Conservation (phyloP, 2,888 invertebrate genomes). For the Hyppa rectilinea region DNA sequence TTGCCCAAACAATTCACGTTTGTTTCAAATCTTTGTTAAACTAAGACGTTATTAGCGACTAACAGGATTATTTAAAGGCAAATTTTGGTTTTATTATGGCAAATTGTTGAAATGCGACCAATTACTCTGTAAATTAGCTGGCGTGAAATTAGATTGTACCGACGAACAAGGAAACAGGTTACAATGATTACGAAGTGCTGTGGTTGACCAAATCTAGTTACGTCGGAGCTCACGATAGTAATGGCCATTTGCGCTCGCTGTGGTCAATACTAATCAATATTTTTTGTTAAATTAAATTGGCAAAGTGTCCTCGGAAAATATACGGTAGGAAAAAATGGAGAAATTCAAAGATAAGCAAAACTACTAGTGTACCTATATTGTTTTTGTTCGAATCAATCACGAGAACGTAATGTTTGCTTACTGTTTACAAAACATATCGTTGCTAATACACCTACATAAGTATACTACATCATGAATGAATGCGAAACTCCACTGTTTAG, state of each 20-base stretch:
- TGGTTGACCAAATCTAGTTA: conserved; percentile 68
- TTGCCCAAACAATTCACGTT: conserved; percentile 37
- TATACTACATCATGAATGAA: conserved; percentile 24
- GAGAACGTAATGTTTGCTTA: conserved; percentile 8
- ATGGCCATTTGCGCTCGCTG: conserved; percentile 39
- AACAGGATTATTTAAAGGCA: conserved; percentile 20
- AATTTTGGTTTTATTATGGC: conserved; percentile 54
- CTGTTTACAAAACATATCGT: conserved; percentile 40
- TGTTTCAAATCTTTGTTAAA: conserved; percentile 34
- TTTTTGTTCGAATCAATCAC: conserved; percentile 26
- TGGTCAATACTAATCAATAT: conserved; percentile 42
- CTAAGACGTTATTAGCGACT: conserved; percentile 17
- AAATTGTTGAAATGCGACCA: conserved; percentile 53
- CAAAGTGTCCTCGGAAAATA: neutral
- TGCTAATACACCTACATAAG: conserved; percentile 7
- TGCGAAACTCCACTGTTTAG: conserved; percentile 25
- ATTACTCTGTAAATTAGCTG: conserved; percentile 66
- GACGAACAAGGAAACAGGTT: conserved; percentile 69
- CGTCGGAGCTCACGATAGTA: conserved; percentile 41
- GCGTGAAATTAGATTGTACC: conserved; percentile 72
- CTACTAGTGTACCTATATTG: conserved; percentile 5
- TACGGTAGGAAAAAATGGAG: conserved; percentile 2
- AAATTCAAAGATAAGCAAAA: conserved; percentile 11
- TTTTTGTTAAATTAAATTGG: conserved; percentile 26
- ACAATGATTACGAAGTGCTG: conserved; percentile 71